Evolutionary conservation across 1,140 invertebrate genomes (phyloP).

Genomic region (Leptestheria dahalacensis): DNA sequence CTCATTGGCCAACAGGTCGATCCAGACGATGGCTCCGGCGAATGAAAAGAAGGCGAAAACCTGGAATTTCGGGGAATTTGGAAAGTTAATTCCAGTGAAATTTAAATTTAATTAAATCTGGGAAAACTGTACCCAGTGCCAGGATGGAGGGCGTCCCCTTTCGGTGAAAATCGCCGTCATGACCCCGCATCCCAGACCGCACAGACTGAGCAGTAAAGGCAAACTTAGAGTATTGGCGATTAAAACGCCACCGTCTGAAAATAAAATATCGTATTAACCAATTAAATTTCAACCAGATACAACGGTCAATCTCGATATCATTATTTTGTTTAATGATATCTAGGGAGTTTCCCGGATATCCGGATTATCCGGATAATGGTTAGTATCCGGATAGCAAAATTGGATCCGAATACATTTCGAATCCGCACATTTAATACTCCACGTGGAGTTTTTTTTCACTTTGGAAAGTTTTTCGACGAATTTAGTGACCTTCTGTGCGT

Average conservation of each 20-base stretch:
- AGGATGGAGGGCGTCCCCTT: not conserved
- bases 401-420: no score
- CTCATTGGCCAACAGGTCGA: conserved; percentile 49
- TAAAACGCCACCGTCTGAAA: not conserved
- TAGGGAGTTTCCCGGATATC: no score
- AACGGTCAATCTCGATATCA: no score
- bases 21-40: conserved; percentile 42
- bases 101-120: not conserved
- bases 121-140: not conserved
- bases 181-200: not conserved
- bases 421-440: no score
- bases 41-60: conserved; percentile 46
- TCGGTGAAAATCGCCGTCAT: not conserved
- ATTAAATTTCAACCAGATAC: no score
- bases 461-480: no score
- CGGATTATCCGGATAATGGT: no score
- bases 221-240: not conserved
- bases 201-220: conserved; percentile 22
- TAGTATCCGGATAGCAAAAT: no score
- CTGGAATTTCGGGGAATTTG: conserved; percentile 25
- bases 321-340: no score
- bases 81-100: not conserved
- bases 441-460: no score
- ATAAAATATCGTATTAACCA: not conserved
- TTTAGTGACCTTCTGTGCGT: no score